These are phyloP conservation scores for Passer montanus DNA, from an alignment of 2,113 vertebrate genomes.

Conservation along the genomic window DNA sequence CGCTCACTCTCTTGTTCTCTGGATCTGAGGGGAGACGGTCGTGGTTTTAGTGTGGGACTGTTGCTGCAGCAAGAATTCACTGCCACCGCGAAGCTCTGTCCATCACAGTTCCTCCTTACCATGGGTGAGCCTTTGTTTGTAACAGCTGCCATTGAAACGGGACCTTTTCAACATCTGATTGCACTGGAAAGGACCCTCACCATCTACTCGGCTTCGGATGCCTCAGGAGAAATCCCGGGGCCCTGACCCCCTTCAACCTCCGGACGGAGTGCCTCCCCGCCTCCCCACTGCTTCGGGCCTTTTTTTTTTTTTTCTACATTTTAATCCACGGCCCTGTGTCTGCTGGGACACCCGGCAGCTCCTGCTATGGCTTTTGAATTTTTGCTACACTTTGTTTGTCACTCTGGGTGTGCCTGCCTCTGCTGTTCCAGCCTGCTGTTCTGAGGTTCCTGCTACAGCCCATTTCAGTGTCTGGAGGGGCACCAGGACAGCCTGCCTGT, in stretches of 20 bases:
- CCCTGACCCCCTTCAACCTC: too few relatives aligned
- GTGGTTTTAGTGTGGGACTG: too few relatives aligned
- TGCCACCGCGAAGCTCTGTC: rapidly evolving
- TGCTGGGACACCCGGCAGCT: rapidly evolving
- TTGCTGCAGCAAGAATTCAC: not conserved
- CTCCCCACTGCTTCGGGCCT: not conserved
- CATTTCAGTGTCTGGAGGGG: rapidly evolving
- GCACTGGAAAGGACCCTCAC: not conserved
- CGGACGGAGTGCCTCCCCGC: rapidly evolving
- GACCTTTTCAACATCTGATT: not conserved
- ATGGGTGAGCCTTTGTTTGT: not conserved
- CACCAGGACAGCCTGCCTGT: rapidly evolving
- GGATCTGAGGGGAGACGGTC: not conserved
- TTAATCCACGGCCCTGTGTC: not conserved
- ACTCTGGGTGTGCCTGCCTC: not conserved
- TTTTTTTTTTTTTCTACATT: not conserved
- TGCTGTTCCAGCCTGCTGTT: not conserved
- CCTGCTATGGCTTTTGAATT: rapidly evolving
- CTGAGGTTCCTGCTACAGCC: not conserved
- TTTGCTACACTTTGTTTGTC: not conserved
- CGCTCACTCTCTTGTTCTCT: rapidly evolving
- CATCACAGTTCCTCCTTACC: not conserved
- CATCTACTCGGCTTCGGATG: rapidly evolving
- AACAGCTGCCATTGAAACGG: not conserved
- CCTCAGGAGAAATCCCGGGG: rapidly evolving